These are phyloP conservation scores for Psilopogon haemacephalus DNA, from an alignment of 2,113 vertebrate genomes.

Conservation along the genomic window DNA sequence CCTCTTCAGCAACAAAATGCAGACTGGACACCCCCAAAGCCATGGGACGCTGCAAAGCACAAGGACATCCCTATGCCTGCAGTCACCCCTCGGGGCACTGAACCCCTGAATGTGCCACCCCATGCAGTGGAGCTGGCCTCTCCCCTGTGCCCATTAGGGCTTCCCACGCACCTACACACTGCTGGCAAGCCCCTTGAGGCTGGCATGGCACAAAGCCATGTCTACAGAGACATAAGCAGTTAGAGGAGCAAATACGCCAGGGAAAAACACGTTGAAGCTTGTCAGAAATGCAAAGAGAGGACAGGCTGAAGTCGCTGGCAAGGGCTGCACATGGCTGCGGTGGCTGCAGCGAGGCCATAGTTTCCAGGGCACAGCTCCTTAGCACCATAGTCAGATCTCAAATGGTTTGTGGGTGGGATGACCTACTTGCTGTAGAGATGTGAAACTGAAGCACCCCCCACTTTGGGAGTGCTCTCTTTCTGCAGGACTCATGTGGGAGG, in stretches of 20 bases:
- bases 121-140: neutral
- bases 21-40: neutral
- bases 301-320: accelerated
- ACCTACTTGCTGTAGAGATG: neutral
- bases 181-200: accelerated
- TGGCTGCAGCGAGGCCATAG: neutral
- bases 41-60: neutral
- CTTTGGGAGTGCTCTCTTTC: neutral
- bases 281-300: neutral
- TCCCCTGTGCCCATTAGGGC: neutral
- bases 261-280: neutral
- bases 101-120: neutral
- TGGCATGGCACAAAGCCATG: neutral
- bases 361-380: neutral
- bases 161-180: neutral
- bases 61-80: neutral
- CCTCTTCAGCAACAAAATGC: neutral
- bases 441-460: neutral
- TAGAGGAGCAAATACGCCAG: neutral
- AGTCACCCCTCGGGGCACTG: accelerated
- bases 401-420: neutral
- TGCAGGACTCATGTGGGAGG: neutral
- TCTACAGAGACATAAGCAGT: neutral
- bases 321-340: neutral
- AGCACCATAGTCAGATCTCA: neutral